Percentiles rank a stretch among this genome's conserved stretches.
Conservation (phyloP, 2,113 vertebrate species). For the Eonycteris spelaea region DNA sequence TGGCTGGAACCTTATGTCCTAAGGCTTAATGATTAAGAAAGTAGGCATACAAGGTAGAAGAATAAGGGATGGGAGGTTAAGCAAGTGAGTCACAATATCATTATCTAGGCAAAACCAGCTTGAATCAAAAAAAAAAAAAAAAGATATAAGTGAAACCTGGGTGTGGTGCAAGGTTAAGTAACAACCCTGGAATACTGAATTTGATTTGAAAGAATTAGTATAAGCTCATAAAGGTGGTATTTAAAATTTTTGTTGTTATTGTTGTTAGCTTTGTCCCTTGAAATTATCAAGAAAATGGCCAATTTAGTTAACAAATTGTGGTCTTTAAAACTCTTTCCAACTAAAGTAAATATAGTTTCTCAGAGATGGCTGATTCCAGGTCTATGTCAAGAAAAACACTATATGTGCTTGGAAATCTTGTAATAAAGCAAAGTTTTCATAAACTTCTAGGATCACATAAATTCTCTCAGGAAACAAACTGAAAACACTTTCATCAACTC, state of each 20-base stretch:
- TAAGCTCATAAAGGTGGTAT: no score
- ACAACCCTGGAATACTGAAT: not conserved
- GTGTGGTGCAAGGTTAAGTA: no score
- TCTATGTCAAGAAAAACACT: not conserved
- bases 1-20: no score
- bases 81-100: no score
- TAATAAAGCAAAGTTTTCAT: not conserved
- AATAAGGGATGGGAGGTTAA: no score
- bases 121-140: no score
- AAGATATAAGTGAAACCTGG: no score
- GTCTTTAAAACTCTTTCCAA: not conserved
- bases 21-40: no score
- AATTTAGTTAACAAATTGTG: not conserved
- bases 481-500: not conserved
- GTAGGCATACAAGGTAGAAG: no score
- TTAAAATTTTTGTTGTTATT: no score
- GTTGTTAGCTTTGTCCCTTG: not conserved
- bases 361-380: not conserved
- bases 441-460: not conserved
- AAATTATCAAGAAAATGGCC: not conserved
- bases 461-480: not conserved
- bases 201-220: not conserved
- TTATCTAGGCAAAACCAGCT: no score
- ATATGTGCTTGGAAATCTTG: not conserved
- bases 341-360: not conserved